A percentile compares a stretch with the other conserved stretches of the same genome.
phyloP scores from a whole-genome alignment of 2,113 vertebrate genomes.

The Progne subis region DNA sequence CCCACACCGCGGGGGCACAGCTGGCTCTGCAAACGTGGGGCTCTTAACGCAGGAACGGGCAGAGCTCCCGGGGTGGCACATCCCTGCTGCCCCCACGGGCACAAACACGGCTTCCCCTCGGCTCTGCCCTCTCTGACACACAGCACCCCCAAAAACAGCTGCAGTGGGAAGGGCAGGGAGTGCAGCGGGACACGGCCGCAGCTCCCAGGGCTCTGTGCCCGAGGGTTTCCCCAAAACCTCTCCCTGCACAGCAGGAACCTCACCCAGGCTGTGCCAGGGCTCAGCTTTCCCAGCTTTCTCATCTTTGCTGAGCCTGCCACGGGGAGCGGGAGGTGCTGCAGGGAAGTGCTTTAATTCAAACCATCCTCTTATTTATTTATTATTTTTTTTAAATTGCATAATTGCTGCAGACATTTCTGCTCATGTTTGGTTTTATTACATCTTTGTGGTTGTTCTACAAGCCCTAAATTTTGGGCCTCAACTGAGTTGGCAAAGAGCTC shows the following conservation, averaged over 20 bases:
- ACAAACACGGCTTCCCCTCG: rapidly evolving
- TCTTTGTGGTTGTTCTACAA: conserved; percentile 56
- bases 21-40: background rate
- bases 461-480: conserved; percentile 51
- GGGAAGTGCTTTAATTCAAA: background rate
- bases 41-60: background rate
- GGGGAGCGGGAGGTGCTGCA: background rate
- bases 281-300: background rate
- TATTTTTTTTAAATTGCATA: background rate
- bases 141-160: background rate
- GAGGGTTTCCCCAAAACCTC: background rate
- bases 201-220: rapidly evolving
- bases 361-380: background rate
- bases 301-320: background rate
- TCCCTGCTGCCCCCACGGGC: rapidly evolving
- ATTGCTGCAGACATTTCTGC: conserved; percentile 55
- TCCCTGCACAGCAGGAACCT: background rate
- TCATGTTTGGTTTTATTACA: conserved; percentile 40
- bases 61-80: rapidly evolving
- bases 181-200: rapidly evolving
- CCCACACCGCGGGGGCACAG: rapidly evolving
- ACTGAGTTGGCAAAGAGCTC: conserved; percentile 5
- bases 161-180: background rate
- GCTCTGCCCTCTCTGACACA: background rate
- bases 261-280: background rate